These are phyloP conservation scores for Mantis religiosa DNA, from an alignment of 2,888 invertebrate species.

Conservation along the genomic window DNA sequence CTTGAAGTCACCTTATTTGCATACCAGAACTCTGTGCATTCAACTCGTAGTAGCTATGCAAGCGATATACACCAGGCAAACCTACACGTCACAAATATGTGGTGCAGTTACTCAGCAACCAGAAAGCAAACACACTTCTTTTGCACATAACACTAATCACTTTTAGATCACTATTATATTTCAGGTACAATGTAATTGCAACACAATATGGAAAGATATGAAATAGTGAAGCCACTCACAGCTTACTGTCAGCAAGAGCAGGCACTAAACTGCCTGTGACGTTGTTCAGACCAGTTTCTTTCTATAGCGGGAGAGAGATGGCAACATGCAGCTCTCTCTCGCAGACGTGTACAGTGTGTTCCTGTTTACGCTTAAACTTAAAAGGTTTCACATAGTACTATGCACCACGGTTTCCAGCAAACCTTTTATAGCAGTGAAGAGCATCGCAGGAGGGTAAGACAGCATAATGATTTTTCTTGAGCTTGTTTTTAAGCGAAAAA, in stretches of 20 bases:
- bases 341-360: not conserved
- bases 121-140: not conserved
- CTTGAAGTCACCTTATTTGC: not conserved
- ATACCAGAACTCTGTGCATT: not conserved
- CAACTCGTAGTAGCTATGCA: not conserved
- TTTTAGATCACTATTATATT: not conserved
- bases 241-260: not conserved
- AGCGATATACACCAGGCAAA: not conserved
- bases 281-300: not conserved
- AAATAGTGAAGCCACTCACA: not conserved
- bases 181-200: not conserved
- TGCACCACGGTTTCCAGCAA: not conserved
- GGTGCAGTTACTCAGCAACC: not conserved
- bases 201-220: not conserved
- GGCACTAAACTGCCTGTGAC: not conserved
- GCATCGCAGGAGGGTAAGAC: no score
- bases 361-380: not conserved
- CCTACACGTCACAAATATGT: not conserved
- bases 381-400: no score
- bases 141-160: not conserved
- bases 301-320: not conserved
- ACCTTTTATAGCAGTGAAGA: no score
- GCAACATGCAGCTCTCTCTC: not conserved
- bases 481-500: no score
- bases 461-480: no score